Evolutionary conservation across 2,113 vertebrate species (phyloP).

Genomic region (Haemorhous mexicanus): DNA sequence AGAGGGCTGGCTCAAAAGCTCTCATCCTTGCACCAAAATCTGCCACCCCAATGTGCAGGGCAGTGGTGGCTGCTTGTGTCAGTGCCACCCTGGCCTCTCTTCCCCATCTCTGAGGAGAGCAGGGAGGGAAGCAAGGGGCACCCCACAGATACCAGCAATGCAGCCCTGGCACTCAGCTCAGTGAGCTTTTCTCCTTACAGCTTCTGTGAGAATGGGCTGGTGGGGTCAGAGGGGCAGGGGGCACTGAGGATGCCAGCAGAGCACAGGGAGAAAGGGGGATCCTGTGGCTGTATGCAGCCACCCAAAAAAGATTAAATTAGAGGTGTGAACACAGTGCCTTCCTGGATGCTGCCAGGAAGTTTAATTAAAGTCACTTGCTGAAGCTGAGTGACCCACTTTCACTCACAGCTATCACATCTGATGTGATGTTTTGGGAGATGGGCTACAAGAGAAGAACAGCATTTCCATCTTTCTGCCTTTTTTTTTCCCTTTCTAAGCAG

Average conservation of each 20-base stretch:
- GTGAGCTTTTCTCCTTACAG: fast-evolving
- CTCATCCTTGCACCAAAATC: not conserved
- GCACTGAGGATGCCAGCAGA: not conserved
- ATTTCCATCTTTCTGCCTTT: not conserved
- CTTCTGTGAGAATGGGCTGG: fast-evolving
- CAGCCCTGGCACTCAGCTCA: not conserved
- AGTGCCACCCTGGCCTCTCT: not conserved
- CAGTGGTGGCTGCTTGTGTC: not conserved
- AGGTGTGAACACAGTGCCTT: not conserved
- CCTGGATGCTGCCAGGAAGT: not conserved
- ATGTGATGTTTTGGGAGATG: conserved; percentile 25
- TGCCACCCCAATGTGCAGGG: fast-evolving
- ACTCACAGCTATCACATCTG: conserved; percentile 32
- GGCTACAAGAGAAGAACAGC: not conserved
- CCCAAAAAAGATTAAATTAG: not conserved
- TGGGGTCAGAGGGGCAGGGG: not conserved
- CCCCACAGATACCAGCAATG: not conserved
- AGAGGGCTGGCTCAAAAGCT: not conserved
- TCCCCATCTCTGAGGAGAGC: not conserved
- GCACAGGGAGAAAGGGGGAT: not conserved
- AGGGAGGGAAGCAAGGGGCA: not conserved
- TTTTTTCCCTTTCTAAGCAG: not conserved
- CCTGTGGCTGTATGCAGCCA: not conserved
- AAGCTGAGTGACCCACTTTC: conserved; percentile 27
- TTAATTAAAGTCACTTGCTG: conserved; percentile 39